These are phyloP conservation scores for Xenotilapia longispinis DNA, from an alignment of 2,113 vertebrate species.

Conservation along the genomic window DNA sequence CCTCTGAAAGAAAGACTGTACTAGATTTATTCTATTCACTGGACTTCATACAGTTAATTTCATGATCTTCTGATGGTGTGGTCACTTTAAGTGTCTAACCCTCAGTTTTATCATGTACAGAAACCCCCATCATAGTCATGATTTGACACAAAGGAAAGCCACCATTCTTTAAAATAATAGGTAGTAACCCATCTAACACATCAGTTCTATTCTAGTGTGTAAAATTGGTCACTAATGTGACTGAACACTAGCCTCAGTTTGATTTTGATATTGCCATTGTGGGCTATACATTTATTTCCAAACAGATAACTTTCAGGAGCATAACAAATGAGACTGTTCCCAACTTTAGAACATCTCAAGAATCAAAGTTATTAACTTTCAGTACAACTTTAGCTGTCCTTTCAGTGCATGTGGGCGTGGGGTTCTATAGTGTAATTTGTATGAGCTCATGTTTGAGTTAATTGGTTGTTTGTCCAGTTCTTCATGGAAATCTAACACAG, in stretches of 20 bases:
- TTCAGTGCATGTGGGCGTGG: background rate
- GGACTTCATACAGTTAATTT: background rate
- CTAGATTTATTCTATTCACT: background rate
- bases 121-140: background rate
- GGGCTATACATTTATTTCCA: background rate
- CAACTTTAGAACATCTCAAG: background rate
- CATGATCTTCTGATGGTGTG: background rate
- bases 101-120: background rate
- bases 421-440: background rate
- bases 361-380: background rate
- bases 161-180: background rate
- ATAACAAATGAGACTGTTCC: background rate
- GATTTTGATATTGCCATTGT: background rate
- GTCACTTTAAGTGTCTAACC: background rate
- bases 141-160: background rate
- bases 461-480: background rate
- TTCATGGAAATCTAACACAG: constrained; percentile 20
- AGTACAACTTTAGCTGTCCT: background rate
- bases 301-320: background rate
- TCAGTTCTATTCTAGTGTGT: background rate
- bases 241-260: background rate
- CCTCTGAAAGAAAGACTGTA: background rate
- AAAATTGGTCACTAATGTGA: background rate
- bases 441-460: background rate
- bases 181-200: background rate